Conservation (phyloP, 2,113 vertebrate genomes). For the Bothrops jararaca region DNA sequence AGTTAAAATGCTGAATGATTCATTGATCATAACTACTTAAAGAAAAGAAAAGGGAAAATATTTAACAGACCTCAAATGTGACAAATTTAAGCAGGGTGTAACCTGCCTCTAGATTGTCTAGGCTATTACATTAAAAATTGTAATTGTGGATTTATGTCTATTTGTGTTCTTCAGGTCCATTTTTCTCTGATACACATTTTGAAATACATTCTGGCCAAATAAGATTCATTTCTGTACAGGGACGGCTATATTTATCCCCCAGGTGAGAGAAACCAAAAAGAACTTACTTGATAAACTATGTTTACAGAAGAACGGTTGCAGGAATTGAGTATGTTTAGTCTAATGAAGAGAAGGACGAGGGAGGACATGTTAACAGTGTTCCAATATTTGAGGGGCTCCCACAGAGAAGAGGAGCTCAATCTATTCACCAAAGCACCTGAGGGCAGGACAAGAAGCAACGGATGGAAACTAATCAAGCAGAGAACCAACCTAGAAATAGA, state of each 20-base stretch:
- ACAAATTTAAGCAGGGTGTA: not conserved
- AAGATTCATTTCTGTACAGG: conserved; percentile 30
- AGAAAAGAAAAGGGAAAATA: not conserved
- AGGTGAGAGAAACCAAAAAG: conserved; percentile 44
- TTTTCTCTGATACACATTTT: conserved; percentile 59
- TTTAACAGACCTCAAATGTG: not conserved
- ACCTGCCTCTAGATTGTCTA: not conserved
- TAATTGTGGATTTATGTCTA: not conserved
- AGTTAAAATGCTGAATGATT: not conserved
- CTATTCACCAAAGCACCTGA: too few relatives aligned
- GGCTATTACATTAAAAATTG: not conserved
- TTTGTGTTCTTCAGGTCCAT: conserved; percentile 60
- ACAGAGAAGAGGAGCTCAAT: not conserved
- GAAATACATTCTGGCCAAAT: not conserved
- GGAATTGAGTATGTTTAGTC: not conserved
- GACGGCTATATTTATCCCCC: conserved; percentile 15
- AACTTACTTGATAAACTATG: not conserved
- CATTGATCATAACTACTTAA: not conserved
- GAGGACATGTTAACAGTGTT: not conserved
- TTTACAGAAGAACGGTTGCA: not conserved
- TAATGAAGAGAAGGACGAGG: not conserved
- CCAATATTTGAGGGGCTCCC: not conserved
- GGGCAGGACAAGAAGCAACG: too few relatives aligned
- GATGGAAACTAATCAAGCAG: too few relatives aligned
- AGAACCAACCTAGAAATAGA: too few relatives aligned